Evolutionary conservation across 1,140 invertebrate species (phyloP).

Genomic region (Drosophila orena): DNA sequence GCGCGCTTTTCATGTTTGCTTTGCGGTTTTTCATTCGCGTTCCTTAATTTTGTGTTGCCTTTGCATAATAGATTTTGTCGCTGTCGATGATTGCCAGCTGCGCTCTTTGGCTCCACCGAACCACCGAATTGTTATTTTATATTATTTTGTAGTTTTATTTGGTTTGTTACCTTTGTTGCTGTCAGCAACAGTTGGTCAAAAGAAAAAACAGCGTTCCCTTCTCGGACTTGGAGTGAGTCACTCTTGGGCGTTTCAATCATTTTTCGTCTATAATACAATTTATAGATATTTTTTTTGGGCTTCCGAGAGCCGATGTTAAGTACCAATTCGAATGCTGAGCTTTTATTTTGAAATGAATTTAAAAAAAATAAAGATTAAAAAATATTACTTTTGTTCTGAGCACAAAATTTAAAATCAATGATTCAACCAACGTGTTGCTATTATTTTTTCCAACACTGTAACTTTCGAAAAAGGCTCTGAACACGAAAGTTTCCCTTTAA

Average conservation of each 20-base stretch:
- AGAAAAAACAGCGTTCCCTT: constrained; percentile 24
- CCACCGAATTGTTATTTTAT: constrained; percentile 24
- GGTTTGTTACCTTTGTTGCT: constrained; percentile 31
- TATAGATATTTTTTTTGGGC: constrained; percentile 2
- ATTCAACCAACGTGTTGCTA: too few relatives aligned
- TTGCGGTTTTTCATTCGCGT: constrained; percentile 45
- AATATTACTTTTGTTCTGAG: too few relatives aligned
- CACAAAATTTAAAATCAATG: too few relatives aligned
- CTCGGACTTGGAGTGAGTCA: constrained; percentile 17
- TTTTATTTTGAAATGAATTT: neutral
- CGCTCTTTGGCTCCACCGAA: constrained; percentile 14
- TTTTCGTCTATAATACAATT: constrained; percentile 12
- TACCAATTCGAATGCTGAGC: neutral
- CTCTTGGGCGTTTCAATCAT: constrained; percentile 12
- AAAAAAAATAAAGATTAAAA: too few relatives aligned
- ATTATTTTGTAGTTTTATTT: constrained; percentile 15
- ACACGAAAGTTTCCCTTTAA: neutral
- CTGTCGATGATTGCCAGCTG: constrained; percentile 51
- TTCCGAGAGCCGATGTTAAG: too few relatives aligned
- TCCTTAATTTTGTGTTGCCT: constrained; percentile 41
- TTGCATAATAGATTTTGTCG: constrained; percentile 51
- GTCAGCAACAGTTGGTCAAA: constrained; percentile 49
- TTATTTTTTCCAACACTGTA: too few relatives aligned
- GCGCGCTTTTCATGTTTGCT: constrained; percentile 55
- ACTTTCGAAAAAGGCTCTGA: too few relatives aligned